Percentiles rank a stretch among this genome's conserved stretches.
phyloP scores from a whole-genome alignment of 2,888 invertebrate species.

The Crioceris asparagi region DNA sequence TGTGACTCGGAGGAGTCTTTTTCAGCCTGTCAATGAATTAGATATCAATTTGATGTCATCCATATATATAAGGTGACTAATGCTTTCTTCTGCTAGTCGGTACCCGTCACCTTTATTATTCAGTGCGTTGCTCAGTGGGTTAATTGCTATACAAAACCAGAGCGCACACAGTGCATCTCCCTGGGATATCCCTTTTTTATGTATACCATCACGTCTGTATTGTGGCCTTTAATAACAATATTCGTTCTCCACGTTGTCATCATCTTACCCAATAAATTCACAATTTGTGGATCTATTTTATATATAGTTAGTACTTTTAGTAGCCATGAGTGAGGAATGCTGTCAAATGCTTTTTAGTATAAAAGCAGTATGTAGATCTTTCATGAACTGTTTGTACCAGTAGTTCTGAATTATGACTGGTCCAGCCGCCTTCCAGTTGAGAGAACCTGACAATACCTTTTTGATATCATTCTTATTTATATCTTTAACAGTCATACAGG shows the following conservation, averaged over 20 bases:
- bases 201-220: background rate
- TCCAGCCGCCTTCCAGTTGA: background rate
- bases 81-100: background rate
- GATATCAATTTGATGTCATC: constrained; percentile 1
- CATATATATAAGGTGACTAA: constrained; percentile 2
- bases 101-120: background rate
- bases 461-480: too few relatives aligned
- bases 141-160: background rate
- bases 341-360: too few relatives aligned
- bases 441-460: too few relatives aligned
- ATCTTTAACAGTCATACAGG: too few relatives aligned
- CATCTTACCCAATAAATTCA: background rate
- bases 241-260: constrained; percentile 1
- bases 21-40: background rate
- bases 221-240: background rate
- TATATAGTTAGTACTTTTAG: background rate
- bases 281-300: background rate
- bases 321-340: too few relatives aligned
- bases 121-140: constrained; percentile 1
- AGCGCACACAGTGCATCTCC: background rate
- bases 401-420: background rate
- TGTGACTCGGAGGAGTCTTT: background rate
- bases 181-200: background rate
- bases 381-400: background rate
- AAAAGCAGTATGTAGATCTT: background rate